Conservation (phyloP, 30 jellyfish, hydroid and myxozoan species). For the Cassiopea xamachana region DNA sequence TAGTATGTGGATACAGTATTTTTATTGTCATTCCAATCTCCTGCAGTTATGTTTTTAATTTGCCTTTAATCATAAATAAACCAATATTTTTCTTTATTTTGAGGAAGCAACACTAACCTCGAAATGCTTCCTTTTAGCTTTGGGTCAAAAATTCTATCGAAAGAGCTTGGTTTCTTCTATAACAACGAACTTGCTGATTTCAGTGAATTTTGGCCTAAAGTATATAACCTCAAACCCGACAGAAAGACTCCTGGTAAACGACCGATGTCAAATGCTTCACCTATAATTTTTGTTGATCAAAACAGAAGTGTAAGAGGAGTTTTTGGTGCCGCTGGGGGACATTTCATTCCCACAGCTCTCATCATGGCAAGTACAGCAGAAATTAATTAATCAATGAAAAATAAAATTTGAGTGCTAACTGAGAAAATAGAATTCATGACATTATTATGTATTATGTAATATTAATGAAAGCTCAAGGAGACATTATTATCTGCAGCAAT, state of each 20-base stretch:
- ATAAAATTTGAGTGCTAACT: no score
- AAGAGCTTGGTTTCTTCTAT: conserved; percentile 89
- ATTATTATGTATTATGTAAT: no score
- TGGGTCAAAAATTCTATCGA: conserved; percentile 92
- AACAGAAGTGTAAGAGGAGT: conserved; percentile 82
- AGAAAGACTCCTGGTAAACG: conserved; percentile 92
- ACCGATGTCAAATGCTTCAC: conserved; percentile 95
- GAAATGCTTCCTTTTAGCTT: conserved; percentile 57
- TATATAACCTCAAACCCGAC: conserved; percentile 85
- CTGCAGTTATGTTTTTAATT: background rate
- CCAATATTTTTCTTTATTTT: no score
- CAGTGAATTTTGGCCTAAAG: conserved; percentile 97
- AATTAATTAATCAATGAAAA: no score
- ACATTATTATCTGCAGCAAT: no score
- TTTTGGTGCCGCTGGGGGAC: conserved; percentile 99
- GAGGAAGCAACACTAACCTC: background rate
- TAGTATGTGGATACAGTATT: conserved; percentile 71
- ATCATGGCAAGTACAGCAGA: conserved; percentile 66
- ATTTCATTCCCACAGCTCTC: conserved; percentile 91
- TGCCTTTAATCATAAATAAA: background rate
- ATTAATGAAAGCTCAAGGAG: no score
- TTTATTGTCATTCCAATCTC: background rate
- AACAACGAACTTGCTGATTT: conserved; percentile 98
- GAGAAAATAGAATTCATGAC: no score
- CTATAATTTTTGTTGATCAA: conserved; percentile 83